Evolutionary conservation across 2,113 vertebrate species (phyloP), one percentile per base, ranked within the genome.

Genomic region (Pteruthius melanotis): DNA sequence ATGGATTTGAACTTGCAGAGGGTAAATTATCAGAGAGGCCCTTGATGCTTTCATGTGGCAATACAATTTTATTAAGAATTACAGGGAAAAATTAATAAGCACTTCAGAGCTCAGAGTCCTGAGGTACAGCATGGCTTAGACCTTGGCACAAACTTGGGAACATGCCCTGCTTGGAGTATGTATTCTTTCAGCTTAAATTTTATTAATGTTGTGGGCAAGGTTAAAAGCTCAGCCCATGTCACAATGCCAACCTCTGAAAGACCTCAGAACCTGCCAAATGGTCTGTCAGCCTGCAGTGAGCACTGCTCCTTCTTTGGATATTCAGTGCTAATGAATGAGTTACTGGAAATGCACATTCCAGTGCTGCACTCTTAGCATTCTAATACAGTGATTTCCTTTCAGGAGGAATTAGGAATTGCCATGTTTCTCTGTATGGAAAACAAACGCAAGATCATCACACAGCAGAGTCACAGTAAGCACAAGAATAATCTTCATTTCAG

Each of bases 151-250:
- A 96, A 94, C 80, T 93, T 90, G 83, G 92, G 57, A 93, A 95
- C 86, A 78, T 95, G 85, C 50, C 86, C 72, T 96, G 85, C 90
- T 90, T 93, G 86, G 94, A 97, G 93, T 95, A 93, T 63, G 94
- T 89, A 96, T 94, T 94, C 88, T 97, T 98, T 94, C 90, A 93
- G 89, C 96, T 97, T 96, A 97, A 96, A 92, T 97, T 96, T 97
- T 97, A 97, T 94, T 96, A 94, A 97, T 97, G 94, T 95, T 96
- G 87, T 78, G 85, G 85, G 71, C 80, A 94, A 95, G 92, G 84
- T 95, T 92, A 96, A 92, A 91, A 96, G 45, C 90, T 93, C 77
- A 78, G 84, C 37, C 72, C 53, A 7, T 64, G 85, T 87, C 91
- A 70, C 60, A 81, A 31, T 1, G 56, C 71, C 87, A 94, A 57